Conservation (phyloP, 2,888 invertebrate genomes). For the Epinotia nisella region DNA sequence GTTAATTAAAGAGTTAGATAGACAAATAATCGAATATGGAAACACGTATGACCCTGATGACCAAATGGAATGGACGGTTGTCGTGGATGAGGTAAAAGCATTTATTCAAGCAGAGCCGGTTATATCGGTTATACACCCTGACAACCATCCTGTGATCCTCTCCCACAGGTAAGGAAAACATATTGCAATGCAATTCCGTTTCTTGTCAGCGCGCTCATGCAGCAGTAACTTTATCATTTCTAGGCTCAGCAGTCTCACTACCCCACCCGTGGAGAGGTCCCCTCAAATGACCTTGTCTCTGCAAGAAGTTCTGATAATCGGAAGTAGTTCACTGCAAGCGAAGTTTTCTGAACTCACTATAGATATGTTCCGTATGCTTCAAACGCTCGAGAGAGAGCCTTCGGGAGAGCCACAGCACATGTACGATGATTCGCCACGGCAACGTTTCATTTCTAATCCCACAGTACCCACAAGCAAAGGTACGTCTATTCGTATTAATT, state of each 20-base stretch:
- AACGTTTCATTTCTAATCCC: slow-evolving; percentile 82
- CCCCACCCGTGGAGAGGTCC: slow-evolving; percentile 94
- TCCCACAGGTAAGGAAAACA: slow-evolving; percentile 89
- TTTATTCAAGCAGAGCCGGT: slow-evolving; percentile 97
- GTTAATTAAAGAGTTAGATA: slow-evolving; percentile 95
- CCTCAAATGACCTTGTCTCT: slow-evolving; percentile 94
- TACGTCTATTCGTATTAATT: slow-evolving; percentile 45
- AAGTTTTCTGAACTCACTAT: slow-evolving; percentile 98
- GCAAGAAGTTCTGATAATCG: slow-evolving; percentile 97
- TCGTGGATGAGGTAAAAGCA: slow-evolving; percentile 96
- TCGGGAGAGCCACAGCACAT: slow-evolving; percentile 91
- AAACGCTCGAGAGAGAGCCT: slow-evolving; percentile 96
- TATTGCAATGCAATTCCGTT: background rate
- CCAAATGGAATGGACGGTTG: slow-evolving; percentile 97
- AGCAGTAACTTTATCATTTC: slow-evolving; percentile 5
- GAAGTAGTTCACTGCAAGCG: slow-evolving; percentile 96
- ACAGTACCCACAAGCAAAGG: slow-evolving; percentile 69
- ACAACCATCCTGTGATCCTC: slow-evolving; percentile 92
- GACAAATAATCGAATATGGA: slow-evolving; percentile 97
- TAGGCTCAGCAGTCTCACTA: slow-evolving; percentile 57
- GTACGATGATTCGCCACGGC: slow-evolving; percentile 77
- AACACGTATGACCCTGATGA: slow-evolving; percentile 98
- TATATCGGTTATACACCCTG: slow-evolving; percentile 94
- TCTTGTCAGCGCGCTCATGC: background rate
- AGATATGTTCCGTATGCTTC: slow-evolving; percentile 99